These are phyloP conservation scores for Thelaira solivaga DNA, from an alignment of 2,888 invertebrate species.

Conservation along the genomic window DNA sequence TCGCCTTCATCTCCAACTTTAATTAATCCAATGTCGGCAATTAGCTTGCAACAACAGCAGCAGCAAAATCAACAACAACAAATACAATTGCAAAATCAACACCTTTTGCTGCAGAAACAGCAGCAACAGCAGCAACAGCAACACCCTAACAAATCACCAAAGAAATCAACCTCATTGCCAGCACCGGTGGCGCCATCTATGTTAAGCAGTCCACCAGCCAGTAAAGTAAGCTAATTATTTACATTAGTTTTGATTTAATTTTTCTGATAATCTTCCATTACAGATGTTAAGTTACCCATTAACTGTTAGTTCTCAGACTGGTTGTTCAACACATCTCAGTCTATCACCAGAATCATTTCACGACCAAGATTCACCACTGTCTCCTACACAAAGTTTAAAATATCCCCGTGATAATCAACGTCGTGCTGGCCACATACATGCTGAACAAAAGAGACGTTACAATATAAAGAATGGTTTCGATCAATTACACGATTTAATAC, in stretches of 20 bases:
- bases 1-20: conserved; percentile 60
- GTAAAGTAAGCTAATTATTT: conserved; percentile 66
- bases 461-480: conserved; percentile 98
- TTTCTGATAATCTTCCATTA: neutral
- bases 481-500: conserved; percentile 93
- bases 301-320: conserved; percentile 64
- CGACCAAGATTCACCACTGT: conserved; percentile 79
- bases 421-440: conserved; percentile 93
- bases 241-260: neutral
- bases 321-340: conserved; percentile 67
- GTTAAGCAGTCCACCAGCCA: conserved; percentile 71
- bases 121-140: conserved; percentile 74
- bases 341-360: conserved; percentile 76
- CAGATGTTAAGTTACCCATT: conserved; percentile 72
- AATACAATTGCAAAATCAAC: conserved; percentile 63
- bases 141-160: conserved; percentile 72
- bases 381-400: conserved; percentile 78
- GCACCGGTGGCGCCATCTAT: conserved; percentile 68
- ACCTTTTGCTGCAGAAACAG: conserved; percentile 47
- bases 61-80: conserved; percentile 33
- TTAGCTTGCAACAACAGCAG: conserved; percentile 58
- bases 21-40: conserved; percentile 37
- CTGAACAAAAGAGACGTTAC: conserved; percentile 96
- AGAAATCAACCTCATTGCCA: conserved; percentile 75
- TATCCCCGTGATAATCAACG: conserved; percentile 82